Evolutionary conservation across 2,797 vertebrate genomes (phyloP), one percentile per base, ranked within the genome.

Genomic region (Aeoliscus strigatus): DNA sequence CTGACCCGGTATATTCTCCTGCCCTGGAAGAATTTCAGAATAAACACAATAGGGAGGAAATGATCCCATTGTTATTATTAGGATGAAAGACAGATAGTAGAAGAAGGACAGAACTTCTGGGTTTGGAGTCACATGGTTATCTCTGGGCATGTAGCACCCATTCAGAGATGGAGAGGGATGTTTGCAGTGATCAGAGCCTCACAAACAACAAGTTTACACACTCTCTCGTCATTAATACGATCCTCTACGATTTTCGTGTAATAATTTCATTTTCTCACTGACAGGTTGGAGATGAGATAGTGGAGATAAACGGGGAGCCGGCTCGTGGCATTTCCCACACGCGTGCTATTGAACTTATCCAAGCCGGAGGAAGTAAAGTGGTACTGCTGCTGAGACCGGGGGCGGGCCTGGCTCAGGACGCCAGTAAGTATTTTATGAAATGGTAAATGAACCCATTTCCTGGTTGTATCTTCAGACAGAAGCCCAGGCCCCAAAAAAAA

Each of bases 261-360:
- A n/a, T n/a, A n/a, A n/a, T n/a, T n/a, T n/a, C n/a, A n/a, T n/a
- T 58, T 56, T 60, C 23, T 39, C 34, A 8, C 13, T 39, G 3
- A 64, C 77, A 99, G 96, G 96, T 98, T 35, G 96, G 96, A 37
- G 96, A 99, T 86, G 96, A 99, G 79, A 98, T 99, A 16, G 95
- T 98, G 65, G 96, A 99, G 84, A 97, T 99, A 53, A 98, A 98
- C 2, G 92, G 94, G 13, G 96, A 98, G 41, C 92, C 94, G 6
- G 96, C 96, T 1, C 93, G 96, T 51, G 96, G 96, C 37, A 96
- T 98, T 73, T 96, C 94, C 48, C 96, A 99, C 27, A 98, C 95
- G 1, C 85, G 96, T 39, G 96, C 96, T 30, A 99, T 99, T 16
- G 96, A 99, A 70, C 88, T 99, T 66, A 98, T 99, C 66, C 96